phyloP scores from a whole-genome alignment of 1,140 invertebrate genomes.

The Microplitis demolitor region DNA sequence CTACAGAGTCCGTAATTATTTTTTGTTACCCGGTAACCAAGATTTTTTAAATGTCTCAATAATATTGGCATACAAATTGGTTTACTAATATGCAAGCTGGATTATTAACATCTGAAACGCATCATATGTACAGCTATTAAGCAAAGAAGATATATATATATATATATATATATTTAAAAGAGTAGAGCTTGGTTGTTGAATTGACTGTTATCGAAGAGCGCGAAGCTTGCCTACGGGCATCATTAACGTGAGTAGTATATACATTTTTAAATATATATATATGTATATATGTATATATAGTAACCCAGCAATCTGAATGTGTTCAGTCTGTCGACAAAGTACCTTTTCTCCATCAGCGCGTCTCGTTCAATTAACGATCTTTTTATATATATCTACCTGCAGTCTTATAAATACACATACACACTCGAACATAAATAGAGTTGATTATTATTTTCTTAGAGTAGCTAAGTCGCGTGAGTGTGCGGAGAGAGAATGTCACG shows the following conservation, averaged over 20 bases:
- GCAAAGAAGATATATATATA: too few species aligned
- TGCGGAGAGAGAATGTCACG: slow-evolving; percentile 17
- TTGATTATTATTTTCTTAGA: too few species aligned
- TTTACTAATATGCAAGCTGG: too few species aligned
- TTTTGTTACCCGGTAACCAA: too few species aligned
- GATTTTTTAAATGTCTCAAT: too few species aligned
- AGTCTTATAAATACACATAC: background rate
- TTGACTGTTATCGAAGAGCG: slow-evolving; percentile 2
- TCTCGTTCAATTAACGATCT: slow-evolving; percentile 14
- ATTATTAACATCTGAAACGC: too few species aligned
- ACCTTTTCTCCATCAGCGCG: slow-evolving; percentile 3
- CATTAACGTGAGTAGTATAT: slow-evolving; percentile 1
- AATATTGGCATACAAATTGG: too few species aligned
- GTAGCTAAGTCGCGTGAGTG: slow-evolving; percentile 14
- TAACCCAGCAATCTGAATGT: slow-evolving; percentile 2
- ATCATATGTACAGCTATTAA: too few species aligned
- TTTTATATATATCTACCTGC: background rate
- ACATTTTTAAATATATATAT: too few species aligned
- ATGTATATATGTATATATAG: background rate
- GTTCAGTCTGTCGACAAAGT: slow-evolving; percentile 7
- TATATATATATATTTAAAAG: too few species aligned
- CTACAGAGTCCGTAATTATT: too few species aligned
- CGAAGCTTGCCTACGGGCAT: background rate
- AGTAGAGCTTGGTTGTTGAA: background rate
- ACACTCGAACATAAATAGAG: too few species aligned